phyloP scores from a whole-genome alignment of 2,113 vertebrate genomes.

The Lagopus leucura region DNA sequence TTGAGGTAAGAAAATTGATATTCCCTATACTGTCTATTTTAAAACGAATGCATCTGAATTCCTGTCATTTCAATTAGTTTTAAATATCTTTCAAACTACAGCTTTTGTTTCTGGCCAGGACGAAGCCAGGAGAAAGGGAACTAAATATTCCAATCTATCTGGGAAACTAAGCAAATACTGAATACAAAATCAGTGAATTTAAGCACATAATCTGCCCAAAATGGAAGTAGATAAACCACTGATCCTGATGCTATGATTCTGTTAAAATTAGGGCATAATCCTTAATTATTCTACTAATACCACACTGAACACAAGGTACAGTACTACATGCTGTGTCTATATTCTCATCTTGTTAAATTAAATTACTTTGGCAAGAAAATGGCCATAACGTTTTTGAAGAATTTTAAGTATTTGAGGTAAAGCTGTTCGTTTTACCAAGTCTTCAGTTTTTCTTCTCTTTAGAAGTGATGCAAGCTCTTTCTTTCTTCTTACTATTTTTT shows the following conservation, averaged over 20 bases:
- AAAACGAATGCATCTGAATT: background rate
- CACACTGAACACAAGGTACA: background rate
- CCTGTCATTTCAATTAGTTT: background rate
- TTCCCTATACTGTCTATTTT: background rate
- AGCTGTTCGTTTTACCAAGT: background rate
- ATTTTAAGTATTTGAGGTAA: background rate
- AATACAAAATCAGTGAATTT: background rate
- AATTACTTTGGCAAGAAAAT: background rate
- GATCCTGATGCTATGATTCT: background rate
- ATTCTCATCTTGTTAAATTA: background rate
- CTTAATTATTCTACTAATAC: background rate
- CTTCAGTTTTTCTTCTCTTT: background rate
- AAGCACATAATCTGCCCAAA: background rate
- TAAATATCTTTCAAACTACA: background rate
- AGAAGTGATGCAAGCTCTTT: background rate
- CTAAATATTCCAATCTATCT: background rate
- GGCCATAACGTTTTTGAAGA: background rate
- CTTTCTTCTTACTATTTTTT: background rate
- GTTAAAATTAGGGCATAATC: background rate
- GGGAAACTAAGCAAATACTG: background rate
- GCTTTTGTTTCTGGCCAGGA: background rate
- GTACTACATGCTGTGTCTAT: background rate
- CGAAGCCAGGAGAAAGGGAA: background rate
- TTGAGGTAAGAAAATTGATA: conserved; percentile 83
- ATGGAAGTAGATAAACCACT: background rate